These are phyloP conservation scores for Phymanthus crucifer DNA, from an alignment of 92 coral and sea anemone species.

Conservation along the genomic window DNA sequence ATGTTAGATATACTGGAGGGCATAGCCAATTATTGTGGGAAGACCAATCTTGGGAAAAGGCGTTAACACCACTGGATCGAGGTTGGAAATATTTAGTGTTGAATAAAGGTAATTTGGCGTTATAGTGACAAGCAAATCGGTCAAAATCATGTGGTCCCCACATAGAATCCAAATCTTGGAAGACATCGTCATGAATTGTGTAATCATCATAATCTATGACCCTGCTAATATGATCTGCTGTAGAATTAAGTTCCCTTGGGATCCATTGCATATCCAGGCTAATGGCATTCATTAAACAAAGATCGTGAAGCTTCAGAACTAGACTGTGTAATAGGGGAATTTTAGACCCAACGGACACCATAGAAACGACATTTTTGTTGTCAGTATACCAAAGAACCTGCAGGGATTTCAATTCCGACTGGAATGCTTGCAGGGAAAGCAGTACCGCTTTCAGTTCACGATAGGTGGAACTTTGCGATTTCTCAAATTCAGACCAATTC, in stretches of 20 bases:
- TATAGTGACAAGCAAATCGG: slow-evolving; percentile 52
- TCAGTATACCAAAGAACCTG: slow-evolving; percentile 40
- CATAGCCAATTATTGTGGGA: slow-evolving; percentile 36
- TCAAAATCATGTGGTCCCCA: slow-evolving; percentile 47
- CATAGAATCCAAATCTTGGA: slow-evolving; percentile 5
- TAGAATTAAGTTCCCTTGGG: no score
- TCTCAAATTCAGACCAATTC: no score
- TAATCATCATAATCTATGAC: slow-evolving; percentile 36
- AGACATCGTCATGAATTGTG: no score
- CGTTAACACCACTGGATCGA: slow-evolving; percentile 50
- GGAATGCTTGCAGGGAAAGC: not conserved
- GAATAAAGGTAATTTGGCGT: slow-evolving; percentile 35
- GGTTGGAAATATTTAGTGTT: slow-evolving; percentile 42
- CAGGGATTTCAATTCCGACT: not conserved
- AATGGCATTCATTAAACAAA: not conserved
- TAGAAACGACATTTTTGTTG: slow-evolving; percentile 34
- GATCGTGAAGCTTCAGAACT: slow-evolving; percentile 11
- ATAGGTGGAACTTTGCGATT: not conserved
- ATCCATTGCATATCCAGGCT: no score
- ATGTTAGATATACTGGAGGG: slow-evolving; percentile 26
- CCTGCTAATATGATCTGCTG: no score
- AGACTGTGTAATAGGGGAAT: slow-evolving; percentile 4
- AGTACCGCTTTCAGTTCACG: not conserved
- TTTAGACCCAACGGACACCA: slow-evolving; percentile 30
- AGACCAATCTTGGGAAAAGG: slow-evolving; percentile 48